Evolutionary conservation across 2,797 vertebrate species (phyloP).

Genomic region (Cynopterus sphinx): DNA sequence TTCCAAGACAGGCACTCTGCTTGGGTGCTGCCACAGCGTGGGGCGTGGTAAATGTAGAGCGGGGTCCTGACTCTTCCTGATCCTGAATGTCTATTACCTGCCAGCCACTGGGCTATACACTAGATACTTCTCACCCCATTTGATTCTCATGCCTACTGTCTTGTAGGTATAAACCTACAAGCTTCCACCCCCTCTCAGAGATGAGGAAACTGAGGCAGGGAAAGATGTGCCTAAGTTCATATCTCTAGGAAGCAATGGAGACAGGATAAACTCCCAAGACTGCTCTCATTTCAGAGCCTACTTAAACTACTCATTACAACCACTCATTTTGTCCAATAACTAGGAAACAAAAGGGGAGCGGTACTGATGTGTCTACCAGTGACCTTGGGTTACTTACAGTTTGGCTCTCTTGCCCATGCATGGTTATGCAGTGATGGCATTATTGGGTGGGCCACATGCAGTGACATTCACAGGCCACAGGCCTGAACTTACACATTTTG

Average conservation of each 20-base stretch:
- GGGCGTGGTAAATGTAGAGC: not conserved
- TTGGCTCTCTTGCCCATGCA: not conserved
- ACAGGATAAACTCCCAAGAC: not conserved
- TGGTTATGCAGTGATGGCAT: not conserved
- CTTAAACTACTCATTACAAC: not conserved
- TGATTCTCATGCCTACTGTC: not conserved
- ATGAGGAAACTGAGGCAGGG: not conserved
- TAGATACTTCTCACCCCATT: not conserved
- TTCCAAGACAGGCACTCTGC: not conserved
- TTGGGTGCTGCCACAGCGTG: not conserved
- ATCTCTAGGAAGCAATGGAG: not conserved
- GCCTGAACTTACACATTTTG: not conserved
- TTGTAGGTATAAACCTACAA: not conserved
- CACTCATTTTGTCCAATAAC: not conserved
- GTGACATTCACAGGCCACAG: not conserved
- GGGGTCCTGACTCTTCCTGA: not conserved
- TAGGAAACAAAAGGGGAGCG: not conserved
- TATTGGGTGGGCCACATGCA: rapidly evolving
- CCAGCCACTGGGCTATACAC: not conserved
- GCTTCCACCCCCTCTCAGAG: not conserved
- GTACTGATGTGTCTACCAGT: not conserved
- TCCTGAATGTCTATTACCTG: not conserved
- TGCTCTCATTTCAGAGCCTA: not conserved
- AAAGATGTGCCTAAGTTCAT: not conserved
- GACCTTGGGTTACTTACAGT: not conserved